A percentile compares a stretch with the other conserved stretches of the same genome.
Conservation (phyloP, 2,797 vertebrate genomes). For the Limosa lapponica region DNA sequence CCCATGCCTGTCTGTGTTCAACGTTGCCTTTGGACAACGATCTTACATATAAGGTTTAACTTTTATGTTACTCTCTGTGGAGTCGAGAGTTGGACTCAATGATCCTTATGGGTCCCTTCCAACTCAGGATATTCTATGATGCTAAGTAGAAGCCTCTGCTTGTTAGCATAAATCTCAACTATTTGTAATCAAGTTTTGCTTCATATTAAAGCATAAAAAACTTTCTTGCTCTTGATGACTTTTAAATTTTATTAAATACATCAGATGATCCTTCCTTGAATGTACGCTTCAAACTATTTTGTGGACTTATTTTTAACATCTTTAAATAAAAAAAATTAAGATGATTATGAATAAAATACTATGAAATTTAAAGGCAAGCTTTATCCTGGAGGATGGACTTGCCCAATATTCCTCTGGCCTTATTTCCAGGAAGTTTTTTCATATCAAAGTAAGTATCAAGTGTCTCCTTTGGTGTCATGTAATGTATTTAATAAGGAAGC, state of each 20-base stretch:
- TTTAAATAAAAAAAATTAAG: neutral
- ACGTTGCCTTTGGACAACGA: neutral
- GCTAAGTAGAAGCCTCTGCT: neutral
- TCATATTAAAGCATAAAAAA: neutral
- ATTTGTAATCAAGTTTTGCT: neutral
- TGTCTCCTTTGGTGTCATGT: neutral
- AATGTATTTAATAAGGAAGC: neutral
- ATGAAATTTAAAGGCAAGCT: neutral
- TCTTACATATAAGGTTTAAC: neutral
- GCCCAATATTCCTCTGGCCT: neutral
- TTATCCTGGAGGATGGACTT: neutral
- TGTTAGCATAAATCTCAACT: neutral
- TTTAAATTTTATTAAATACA: neutral
- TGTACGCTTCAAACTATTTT: neutral
- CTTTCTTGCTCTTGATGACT: neutral
- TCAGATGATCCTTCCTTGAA: neutral
- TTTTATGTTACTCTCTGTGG: neutral
- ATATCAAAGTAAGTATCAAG: neutral
- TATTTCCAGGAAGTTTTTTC: neutral
- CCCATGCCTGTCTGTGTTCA: neutral
- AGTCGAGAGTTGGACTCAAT: neutral
- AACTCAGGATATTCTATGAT: neutral
- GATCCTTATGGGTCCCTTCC: neutral
- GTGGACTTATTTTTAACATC: neutral
- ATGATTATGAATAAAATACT: neutral